Percentiles rank a stretch among this genome's conserved stretches.
phyloP scores from a whole-genome alignment of 2,113 vertebrate species.

The Myodes glareolus region DNA sequence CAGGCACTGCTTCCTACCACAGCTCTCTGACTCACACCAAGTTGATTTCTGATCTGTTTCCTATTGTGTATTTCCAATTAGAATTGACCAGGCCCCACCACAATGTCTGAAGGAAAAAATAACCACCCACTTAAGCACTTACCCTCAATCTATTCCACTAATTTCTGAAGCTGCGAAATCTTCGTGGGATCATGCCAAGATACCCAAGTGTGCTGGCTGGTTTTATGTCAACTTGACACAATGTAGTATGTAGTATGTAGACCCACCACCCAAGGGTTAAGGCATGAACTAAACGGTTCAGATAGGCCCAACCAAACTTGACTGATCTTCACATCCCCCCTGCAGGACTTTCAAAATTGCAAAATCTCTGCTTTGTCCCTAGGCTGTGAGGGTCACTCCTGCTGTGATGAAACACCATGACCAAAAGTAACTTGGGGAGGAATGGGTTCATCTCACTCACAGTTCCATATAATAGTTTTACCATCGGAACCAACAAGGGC shows the following conservation, averaged over 20 bases:
- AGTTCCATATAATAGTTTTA: not conserved
- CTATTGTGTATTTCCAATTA: not conserved
- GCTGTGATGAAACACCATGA: not conserved
- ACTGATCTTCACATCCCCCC: not conserved
- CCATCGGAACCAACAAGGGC: not conserved
- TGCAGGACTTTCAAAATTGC: not conserved
- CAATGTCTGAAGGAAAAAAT: not conserved
- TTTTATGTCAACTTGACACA: no score
- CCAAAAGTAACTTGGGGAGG: not conserved
- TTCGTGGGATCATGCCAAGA: not conserved
- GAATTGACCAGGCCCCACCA: not conserved
- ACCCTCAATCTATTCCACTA: not conserved
- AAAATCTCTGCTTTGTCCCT: not conserved
- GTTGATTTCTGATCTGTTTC: not conserved
- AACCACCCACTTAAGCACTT: not conserved
- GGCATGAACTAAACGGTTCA: not conserved
- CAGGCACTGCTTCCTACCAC: not conserved
- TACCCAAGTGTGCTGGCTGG: no score
- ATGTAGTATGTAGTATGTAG: not conserved
- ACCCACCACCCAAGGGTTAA: not conserved
- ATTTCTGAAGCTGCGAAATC: not conserved
- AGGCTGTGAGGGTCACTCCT: not conserved
- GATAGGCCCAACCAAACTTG: not conserved
- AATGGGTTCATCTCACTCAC: not conserved
- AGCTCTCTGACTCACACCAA: not conserved